phyloP scores from a whole-genome alignment of 2,797 vertebrate genomes.

The Sebastes iracundus region DNA sequence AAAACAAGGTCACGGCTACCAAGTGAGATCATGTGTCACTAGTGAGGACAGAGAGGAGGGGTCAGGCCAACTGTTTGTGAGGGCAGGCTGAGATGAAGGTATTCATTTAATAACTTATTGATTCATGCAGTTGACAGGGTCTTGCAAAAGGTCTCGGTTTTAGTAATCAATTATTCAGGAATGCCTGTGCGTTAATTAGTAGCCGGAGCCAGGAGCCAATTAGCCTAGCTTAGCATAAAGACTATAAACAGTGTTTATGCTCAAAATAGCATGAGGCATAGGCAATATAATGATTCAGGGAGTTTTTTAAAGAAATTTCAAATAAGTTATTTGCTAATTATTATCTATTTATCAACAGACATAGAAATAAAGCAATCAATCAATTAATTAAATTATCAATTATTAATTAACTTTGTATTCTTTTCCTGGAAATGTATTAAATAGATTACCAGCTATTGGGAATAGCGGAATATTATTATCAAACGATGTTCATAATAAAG shows the following conservation, averaged over 20 bases:
- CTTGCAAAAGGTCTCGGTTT: neutral
- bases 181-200: neutral
- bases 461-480: too few species aligned
- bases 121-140: neutral
- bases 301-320: too few species aligned
- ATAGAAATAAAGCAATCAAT: too few species aligned
- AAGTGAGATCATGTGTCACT: constrained; percentile 18
- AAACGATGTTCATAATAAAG: too few species aligned
- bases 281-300: rapidly evolving
- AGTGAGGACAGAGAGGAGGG: neutral
- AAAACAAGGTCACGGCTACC: constrained; percentile 5
- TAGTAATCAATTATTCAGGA: neutral
- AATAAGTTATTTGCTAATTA: too few species aligned
- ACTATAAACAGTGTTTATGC: neutral
- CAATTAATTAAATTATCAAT: too few species aligned
- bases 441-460: too few species aligned
- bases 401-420: too few species aligned
- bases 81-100: neutral
- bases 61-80: constrained; percentile 24
- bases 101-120: neutral
- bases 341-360: too few species aligned
- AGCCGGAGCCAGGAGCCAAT: neutral
- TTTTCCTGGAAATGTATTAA: too few species aligned
- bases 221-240: neutral
- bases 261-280: neutral